A percentile compares a stretch with the other conserved stretches of the same genome.
Evolutionary conservation across 2,797 vertebrate genomes (phyloP).

Genomic region (Molossus molossus): DNA sequence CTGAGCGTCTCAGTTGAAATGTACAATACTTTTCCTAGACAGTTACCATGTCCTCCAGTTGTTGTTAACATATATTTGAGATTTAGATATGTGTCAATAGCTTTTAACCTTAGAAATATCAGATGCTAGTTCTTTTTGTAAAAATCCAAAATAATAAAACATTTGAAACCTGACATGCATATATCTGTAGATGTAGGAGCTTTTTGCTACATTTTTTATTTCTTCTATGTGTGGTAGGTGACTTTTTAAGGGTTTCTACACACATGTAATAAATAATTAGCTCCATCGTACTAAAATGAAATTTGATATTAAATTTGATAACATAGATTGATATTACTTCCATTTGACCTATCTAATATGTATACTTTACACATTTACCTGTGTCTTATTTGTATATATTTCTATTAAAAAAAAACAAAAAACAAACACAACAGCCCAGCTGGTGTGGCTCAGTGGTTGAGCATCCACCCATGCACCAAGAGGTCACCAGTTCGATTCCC

Average conservation of each 20-base stretch:
- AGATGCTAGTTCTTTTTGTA: neutral
- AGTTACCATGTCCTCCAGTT: neutral
- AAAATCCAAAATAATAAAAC: neutral
- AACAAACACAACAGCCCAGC: neutral
- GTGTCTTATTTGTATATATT: neutral
- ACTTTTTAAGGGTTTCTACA: neutral
- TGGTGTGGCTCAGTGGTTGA: too few species aligned
- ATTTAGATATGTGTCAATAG: neutral
- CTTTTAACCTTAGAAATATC: neutral
- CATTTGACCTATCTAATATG: neutral
- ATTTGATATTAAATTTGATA: neutral
- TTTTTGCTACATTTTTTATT: slow-evolving; percentile 24
- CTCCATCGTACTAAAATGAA: neutral
- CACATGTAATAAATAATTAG: neutral
- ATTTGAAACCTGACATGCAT: neutral
- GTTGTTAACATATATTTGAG: neutral
- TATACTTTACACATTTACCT: neutral
- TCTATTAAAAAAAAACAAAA: slow-evolving; percentile 17
- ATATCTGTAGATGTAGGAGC: neutral
- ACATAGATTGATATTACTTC: neutral
- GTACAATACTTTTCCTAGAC: slow-evolving; percentile 15
- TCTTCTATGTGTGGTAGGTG: neutral
- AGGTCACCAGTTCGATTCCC: too few species aligned
- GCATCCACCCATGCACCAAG: too few species aligned
- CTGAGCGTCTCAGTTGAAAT: slow-evolving; percentile 61